phyloP scores from a whole-genome alignment of 2,888 invertebrate genomes.

The Diaphora mendica region DNA sequence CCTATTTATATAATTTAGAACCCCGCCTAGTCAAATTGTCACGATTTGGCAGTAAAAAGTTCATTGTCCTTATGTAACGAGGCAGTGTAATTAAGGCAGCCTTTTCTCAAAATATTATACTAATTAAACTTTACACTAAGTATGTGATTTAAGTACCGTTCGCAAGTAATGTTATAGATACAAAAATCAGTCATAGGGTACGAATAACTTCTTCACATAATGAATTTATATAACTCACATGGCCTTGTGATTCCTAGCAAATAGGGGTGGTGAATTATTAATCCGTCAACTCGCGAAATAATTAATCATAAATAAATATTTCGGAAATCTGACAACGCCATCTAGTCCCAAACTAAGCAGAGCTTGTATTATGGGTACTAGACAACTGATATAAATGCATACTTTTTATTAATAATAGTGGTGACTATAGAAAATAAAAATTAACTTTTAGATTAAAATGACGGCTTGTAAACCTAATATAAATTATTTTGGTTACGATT shows the following conservation, averaged over 20 bases:
- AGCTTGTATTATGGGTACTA: no score
- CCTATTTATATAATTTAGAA: no score
- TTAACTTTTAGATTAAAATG: not conserved
- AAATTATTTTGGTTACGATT: not conserved
- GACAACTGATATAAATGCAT: no score
- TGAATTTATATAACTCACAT: no score
- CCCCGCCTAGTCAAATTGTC: not conserved
- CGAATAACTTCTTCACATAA: no score
- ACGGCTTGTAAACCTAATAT: not conserved
- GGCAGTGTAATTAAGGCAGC: constrained; percentile 37
- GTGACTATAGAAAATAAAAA: no score
- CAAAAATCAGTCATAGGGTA: constrained; percentile 14
- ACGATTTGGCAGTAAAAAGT: constrained; percentile 11
- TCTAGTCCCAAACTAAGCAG: no score
- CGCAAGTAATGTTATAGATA: constrained; percentile 20
- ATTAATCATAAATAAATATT: no score
- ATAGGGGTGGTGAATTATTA: no score
- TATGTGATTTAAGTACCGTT: constrained; percentile 38
- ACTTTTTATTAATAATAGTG: no score
- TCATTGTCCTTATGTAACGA: not conserved
- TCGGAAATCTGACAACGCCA: no score
- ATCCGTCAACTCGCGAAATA: not conserved
- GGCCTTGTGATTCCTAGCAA: no score
- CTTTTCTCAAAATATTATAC: constrained; percentile 33
- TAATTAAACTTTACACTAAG: constrained; percentile 16